Evolutionary conservation across 2,797 vertebrate species (phyloP).

Genomic region (Sebastes matsubarae): DNA sequence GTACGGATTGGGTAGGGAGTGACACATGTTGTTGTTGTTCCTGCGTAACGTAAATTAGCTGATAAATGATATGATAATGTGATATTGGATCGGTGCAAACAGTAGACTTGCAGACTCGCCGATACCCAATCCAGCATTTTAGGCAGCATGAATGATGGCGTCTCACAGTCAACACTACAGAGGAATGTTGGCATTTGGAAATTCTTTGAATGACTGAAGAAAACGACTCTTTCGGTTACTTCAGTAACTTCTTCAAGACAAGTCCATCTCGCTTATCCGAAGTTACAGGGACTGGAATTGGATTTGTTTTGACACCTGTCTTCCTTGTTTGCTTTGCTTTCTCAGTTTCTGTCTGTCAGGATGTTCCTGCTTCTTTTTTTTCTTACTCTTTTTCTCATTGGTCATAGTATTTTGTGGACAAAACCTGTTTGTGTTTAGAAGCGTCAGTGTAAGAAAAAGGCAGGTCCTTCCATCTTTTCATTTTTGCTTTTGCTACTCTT

Average conservation of each 20-base stretch:
- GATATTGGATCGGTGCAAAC: neutral
- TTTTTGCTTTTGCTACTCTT: neutral
- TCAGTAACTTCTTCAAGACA: neutral
- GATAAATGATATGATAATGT: neutral
- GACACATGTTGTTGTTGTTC: neutral
- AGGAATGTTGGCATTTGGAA: constrained; percentile 1
- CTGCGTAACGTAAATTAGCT: neutral
- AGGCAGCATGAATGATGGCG: neutral
- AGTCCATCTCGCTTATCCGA: constrained; percentile 7
- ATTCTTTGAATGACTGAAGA: neutral
- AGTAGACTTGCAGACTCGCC: neutral
- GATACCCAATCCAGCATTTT: neutral
- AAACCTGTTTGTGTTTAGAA: neutral
- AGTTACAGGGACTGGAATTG: constrained; percentile 19
- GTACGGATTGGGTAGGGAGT: neutral
- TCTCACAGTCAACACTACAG: neutral
- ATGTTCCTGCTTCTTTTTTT: neutral
- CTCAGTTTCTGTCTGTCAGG: constrained; percentile 21
- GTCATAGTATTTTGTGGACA: constrained; percentile 17
- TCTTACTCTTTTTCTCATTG: neutral
- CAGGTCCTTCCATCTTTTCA: neutral
- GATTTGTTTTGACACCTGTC: constrained; percentile 47
- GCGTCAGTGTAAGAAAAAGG: neutral
- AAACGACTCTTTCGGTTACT: neutral
- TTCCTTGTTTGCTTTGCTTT: constrained; percentile 30